Evolutionary conservation across 2,113 vertebrate species (phyloP).

Genomic region (Myiozetetes cayanensis): DNA sequence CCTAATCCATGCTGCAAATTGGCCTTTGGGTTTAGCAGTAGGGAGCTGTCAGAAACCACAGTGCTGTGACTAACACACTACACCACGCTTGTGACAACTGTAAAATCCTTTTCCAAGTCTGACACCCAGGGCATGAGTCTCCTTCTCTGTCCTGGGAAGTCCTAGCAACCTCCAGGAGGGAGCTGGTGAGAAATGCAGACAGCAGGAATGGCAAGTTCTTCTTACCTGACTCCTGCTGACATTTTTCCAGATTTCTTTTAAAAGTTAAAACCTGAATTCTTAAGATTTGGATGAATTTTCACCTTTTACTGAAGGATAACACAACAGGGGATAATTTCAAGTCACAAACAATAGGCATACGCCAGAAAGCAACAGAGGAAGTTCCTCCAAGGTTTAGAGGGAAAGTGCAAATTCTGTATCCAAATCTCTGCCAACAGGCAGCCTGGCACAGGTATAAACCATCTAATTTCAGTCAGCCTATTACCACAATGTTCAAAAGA

Average conservation of each 20-base stretch:
- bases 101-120: not conserved
- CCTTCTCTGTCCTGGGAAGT: not conserved
- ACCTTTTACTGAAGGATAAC: not conserved
- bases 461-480: not conserved
- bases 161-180: not conserved
- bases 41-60: not conserved
- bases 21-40: not conserved
- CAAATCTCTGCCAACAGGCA: not conserved
- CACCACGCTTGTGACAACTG: not conserved
- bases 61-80: accelerated
- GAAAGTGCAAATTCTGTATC: not conserved
- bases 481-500: not conserved
- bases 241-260: not conserved
- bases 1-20: not conserved
- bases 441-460: not conserved
- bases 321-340: not conserved
- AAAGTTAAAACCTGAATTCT: not conserved
- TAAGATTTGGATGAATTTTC: not conserved
- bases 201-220: not conserved
- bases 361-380: not conserved
- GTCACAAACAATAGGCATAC: not conserved
- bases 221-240: not conserved
- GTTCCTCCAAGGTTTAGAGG: not conserved
- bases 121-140: not conserved
- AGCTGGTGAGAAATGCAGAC: not conserved